Evolutionary conservation across 2,888 invertebrate genomes (phyloP).

Genomic region (Aporophyla lueneburgensis): DNA sequence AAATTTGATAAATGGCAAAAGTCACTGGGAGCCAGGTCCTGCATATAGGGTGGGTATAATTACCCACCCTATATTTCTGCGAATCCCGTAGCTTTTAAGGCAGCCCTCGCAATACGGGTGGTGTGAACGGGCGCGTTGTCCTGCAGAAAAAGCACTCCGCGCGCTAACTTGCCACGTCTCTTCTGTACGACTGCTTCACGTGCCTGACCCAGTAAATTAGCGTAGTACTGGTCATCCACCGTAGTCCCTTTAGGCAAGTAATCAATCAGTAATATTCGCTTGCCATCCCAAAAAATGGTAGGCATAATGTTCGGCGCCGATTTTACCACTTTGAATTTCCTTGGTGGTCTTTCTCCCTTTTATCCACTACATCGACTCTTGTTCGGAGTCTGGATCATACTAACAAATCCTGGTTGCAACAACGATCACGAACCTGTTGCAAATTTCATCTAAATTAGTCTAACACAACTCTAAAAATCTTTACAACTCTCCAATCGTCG

Average conservation of each 20-base stretch:
- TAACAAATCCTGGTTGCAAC: neutral
- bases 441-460: neutral
- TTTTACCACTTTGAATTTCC: neutral
- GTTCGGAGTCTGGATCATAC: neutral
- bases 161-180: neutral
- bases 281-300: neutral
- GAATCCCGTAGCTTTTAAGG: neutral
- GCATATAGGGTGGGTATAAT: neutral
- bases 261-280: neutral
- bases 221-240: neutral
- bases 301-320: neutral
- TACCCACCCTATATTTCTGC: neutral
- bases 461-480: neutral
- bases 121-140: neutral
- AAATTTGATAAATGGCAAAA: neutral
- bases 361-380: neutral
- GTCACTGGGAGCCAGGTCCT: neutral
- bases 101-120: neutral
- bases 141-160: neutral
- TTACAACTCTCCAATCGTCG: too few species aligned
- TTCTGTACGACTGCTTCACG: too few species aligned
- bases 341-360: neutral
- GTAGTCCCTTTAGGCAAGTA: neutral
- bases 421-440: neutral
- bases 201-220: neutral